Evolutionary conservation across 1,140 invertebrate genomes (phyloP), one percentile per base, ranked within the genome.

Genomic region (Oscheius sp.): DNA sequence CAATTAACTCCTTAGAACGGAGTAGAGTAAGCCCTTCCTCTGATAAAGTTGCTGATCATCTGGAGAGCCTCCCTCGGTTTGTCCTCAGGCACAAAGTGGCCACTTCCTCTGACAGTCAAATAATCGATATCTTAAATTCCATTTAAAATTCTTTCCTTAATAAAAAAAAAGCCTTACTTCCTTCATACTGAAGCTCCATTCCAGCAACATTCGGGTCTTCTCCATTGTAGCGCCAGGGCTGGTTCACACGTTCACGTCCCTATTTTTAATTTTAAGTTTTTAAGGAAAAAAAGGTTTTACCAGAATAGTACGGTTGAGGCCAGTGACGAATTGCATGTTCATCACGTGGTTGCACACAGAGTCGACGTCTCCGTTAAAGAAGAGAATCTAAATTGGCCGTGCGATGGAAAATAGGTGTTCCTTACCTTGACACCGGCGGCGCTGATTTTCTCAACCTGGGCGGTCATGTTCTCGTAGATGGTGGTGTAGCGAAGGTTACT

Each of bases 141-240:
- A 2, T 29, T 34, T 15, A 35, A 0, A 23, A n/a, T n/a, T n/a
- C n/a, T n/a, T n/a, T n/a, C n/a, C n/a, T n/a, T n/a, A n/a, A n/a
- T n/a, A n/a, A n/a, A 87, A 87, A 88, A 28, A n/a, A n/a, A n/a
- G n/a, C 68, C 31, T 42, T 32, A 71, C 69, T 65, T 71, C 69
- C 61, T 31, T 28, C 20, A 18, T 38, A 71, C 31, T 34, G 45
- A 10, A 49, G 63, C 42, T 58, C 29, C 32, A 65, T 49, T n/a
- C 69, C 69, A 28, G 69, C 69, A 26, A 65, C 69, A 36, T 34
- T 64, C 18, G 38, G 38, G 34, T 38, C 38, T 28, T 64, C 52
- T 23, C 61, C 59, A 2, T 23, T 32, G 29, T 71, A 71, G 26
- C 46, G 46, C 69, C 69, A 71, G 7, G 62, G 28, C 59, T 71